phyloP scores from a whole-genome alignment of 1,140 invertebrate species.

The Stegodyphus mimosarum region DNA sequence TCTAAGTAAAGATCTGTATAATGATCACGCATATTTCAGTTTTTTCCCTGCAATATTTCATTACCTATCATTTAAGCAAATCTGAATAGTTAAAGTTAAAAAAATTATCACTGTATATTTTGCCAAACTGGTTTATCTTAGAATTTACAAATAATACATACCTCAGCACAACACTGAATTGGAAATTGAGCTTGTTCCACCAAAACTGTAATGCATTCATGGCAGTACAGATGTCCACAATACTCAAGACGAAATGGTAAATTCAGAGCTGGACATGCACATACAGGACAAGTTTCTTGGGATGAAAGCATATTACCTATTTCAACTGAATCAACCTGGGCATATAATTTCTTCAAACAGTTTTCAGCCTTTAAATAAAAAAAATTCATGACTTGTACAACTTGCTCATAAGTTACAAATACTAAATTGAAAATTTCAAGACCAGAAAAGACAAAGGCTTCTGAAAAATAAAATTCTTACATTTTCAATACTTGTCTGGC shows the following conservation, averaged over 20 bases:
- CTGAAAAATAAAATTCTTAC: background rate
- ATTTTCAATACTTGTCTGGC: slow-evolving; percentile 18
- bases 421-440: background rate
- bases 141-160: background rate
- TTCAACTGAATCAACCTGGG: background rate
- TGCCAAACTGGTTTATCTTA: background rate
- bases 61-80: no score
- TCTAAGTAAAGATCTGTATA: no score
- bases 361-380: background rate
- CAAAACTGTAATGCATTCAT: slow-evolving; percentile 38
- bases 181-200: slow-evolving; percentile 44
- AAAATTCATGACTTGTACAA: background rate
- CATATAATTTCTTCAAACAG: no score
- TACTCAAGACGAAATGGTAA: slow-evolving; percentile 36
- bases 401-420: background rate
- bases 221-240: slow-evolving; percentile 54
- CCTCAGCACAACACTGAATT: slow-evolving; percentile 35
- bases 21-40: no score
- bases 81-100: no score
- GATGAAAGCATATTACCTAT: background rate
- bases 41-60: no score
- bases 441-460: background rate
- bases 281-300: slow-evolving; percentile 43
- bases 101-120: no score
- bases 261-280: slow-evolving; percentile 18